Evolutionary conservation across 2,888 invertebrate genomes (phyloP), one percentile per base, ranked within the genome.

Genomic region (Hypena proboscidalis): DNA sequence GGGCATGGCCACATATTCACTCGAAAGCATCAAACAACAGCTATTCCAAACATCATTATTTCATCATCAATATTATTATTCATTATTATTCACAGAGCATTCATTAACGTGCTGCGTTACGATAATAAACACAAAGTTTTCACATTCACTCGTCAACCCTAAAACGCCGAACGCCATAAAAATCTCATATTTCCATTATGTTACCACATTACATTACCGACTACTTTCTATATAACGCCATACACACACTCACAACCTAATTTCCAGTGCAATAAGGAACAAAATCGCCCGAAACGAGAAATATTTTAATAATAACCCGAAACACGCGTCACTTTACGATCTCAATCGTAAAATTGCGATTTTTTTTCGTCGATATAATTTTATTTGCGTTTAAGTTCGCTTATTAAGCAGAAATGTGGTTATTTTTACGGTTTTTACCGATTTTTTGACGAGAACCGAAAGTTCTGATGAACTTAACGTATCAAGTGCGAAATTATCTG

Each of bases 311-410:
- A 61, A 42, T 50, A 56, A 60, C 39, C 42, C 29, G 29, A 45
- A 52, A 61, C 40, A 52, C 38, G 42, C 39, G 38, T 37, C 49
- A 45, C 50, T 66, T 70, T 68, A 70, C 58, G 67, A 63, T 42
- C 44, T 9, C 22, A 58, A 47, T 65, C 68, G 57, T 68, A 65
- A 64, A 64, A 52, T 38, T 40, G 9, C 35, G 55, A 53, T 59
- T 63, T 61, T 62, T 65, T 58, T 64, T 42, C 46, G 26, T 49
- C 58, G 43, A 63, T 63, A 62, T 64, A 57, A 62, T 67, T 69
- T 70, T 62, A 64, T 67, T 38, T 29, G 46, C 48, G 40, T 58
- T 69, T 62, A 67, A 62, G 50, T 62, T 61, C 44, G 48, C 54
- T 67, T 62, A 60, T 59, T 64, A 59, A 61, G 53, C 57, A 36